phyloP scores from a whole-genome alignment of 2,888 invertebrate species.

The Chymomyza procnemis region DNA sequence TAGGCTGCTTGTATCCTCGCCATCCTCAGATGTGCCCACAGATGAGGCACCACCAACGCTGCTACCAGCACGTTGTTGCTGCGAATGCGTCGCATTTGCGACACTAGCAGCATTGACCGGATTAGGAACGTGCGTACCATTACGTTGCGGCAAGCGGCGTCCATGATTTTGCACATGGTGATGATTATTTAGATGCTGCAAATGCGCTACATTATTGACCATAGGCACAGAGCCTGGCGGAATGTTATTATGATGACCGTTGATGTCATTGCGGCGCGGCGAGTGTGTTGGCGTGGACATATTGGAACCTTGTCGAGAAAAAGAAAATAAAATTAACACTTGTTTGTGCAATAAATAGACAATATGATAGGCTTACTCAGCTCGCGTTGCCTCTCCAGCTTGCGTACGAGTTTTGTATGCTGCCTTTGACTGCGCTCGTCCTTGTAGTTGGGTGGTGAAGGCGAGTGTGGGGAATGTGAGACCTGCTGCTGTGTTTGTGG shows the following conservation, averaged over 20 bases:
- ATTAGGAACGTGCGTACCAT: constrained; percentile 35
- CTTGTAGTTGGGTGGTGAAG: constrained; percentile 85
- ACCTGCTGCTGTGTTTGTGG: constrained; percentile 46
- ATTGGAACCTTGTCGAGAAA: constrained; percentile 61
- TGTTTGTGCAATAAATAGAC: neutral
- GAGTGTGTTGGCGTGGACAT: constrained; percentile 82
- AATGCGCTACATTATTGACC: constrained; percentile 31
- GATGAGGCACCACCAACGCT: constrained; percentile 79
- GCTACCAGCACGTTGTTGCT: constrained; percentile 44
- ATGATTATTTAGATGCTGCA: constrained; percentile 48
- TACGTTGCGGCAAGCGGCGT: constrained; percentile 52
- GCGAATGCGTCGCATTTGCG: constrained; percentile 11
- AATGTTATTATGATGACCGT: constrained; percentile 78
- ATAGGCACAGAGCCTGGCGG: constrained; percentile 31
- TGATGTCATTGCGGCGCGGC: constrained; percentile 84
- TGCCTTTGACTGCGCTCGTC: constrained; percentile 89
- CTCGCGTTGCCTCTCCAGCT: constrained; percentile 84
- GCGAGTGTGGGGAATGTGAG: constrained; percentile 85
- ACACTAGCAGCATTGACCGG: neutral
- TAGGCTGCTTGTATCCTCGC: constrained; percentile 86
- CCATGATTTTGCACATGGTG: constrained; percentile 44
- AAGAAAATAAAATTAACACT: neutral
- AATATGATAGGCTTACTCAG: constrained; percentile 78
- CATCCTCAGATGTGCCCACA: constrained; percentile 88
- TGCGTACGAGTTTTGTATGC: constrained; percentile 87